phyloP scores from a whole-genome alignment of 2,797 vertebrate genomes.

The Acomys russatus region DNA sequence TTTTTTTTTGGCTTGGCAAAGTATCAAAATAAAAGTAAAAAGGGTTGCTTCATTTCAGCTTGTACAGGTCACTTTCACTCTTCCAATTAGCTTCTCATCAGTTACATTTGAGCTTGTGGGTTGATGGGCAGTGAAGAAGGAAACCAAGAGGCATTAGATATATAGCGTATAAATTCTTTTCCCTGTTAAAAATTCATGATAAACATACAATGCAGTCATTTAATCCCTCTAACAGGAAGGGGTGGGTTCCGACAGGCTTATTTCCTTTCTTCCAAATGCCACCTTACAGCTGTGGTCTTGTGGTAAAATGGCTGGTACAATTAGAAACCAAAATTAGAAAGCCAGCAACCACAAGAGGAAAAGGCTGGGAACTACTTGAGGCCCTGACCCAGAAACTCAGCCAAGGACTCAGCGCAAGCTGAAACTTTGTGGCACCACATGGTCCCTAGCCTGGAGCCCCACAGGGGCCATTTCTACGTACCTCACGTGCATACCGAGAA shows the following conservation, averaged over 20 bases:
- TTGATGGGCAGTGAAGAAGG: background rate
- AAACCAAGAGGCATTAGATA: background rate
- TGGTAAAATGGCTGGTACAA: conserved; percentile 77
- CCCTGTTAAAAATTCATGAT: conserved; percentile 40
- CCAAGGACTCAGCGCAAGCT: conserved; percentile 13
- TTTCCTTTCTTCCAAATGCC: conserved; percentile 70
- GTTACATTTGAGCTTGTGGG: conserved; percentile 11
- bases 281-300: conserved; percentile 71
- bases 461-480: conserved; percentile 58
- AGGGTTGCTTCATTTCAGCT: background rate
- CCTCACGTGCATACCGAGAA: conserved; percentile 81
- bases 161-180: background rate
- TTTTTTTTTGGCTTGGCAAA: background rate
- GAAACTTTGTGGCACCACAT: conserved; percentile 12
- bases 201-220: conserved; percentile 10
- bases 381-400: conserved; percentile 67
- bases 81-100: conserved; percentile 43
- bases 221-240: conserved; percentile 56
- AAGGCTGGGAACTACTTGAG: conserved; percentile 58
- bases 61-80: background rate
- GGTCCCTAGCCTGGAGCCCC: conserved; percentile 30
- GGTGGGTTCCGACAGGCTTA: conserved; percentile 25
- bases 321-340: conserved; percentile 82
- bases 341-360: conserved; percentile 74
- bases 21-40: conserved; percentile 37